These are phyloP conservation scores for Theropithecus gelada DNA, from an alignment of 2,113 vertebrate genomes.

Conservation along the genomic window DNA sequence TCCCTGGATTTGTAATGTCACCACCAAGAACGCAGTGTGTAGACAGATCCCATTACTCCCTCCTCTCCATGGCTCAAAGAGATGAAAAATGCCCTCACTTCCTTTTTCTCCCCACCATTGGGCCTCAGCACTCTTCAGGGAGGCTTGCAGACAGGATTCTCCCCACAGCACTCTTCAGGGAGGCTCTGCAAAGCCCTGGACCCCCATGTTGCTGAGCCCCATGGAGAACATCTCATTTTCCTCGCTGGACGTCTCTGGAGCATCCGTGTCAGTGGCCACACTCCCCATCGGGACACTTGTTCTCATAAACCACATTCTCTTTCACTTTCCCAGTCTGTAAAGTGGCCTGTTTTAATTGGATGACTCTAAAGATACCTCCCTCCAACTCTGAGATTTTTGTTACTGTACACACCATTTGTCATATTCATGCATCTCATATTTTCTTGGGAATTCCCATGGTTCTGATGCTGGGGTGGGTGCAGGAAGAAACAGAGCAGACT, in stretches of 20 bases:
- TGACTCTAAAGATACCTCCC: neutral
- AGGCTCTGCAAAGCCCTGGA: neutral
- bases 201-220: too few species aligned
- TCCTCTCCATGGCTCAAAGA: accelerated
- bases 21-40: neutral
- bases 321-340: neutral
- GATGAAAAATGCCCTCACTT: neutral
- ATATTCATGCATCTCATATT: neutral
- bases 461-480: neutral
- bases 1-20: neutral
- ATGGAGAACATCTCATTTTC: neutral
- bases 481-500: neutral
- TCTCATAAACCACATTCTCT: neutral
- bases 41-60: neutral
- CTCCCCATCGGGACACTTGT: accelerated
- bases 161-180: neutral
- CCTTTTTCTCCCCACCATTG: neutral
- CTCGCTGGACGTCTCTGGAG: neutral
- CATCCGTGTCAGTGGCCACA: too few species aligned
- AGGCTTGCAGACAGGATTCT: neutral
- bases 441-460: neutral
- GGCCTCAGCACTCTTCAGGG: neutral
- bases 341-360: neutral
- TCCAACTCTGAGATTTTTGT: neutral
- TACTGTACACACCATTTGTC: accelerated